Evolutionary conservation across 2,797 vertebrate genomes (phyloP), one percentile per base, ranked within the genome.

Genomic region (Choloepus didactylus): DNA sequence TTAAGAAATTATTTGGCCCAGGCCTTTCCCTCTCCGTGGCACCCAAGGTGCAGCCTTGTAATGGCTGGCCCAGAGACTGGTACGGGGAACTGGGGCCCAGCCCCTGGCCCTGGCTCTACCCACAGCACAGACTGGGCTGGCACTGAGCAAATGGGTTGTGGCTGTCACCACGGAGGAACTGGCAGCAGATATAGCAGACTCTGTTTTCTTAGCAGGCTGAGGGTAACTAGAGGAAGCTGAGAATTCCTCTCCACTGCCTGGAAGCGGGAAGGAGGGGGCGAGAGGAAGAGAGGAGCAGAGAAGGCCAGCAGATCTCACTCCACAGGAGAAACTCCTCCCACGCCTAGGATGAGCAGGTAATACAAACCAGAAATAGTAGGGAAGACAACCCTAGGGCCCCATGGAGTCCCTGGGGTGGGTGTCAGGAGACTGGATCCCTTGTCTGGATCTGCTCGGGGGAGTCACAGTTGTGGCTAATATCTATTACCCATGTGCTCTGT

Each of bases 131-230:
- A 56, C 86, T 85, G 69, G 72, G 49, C 93, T 94, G 95, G 59
- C 62, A 2, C 85, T 87, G 76, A 96, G 91, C 95, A 96, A 92
- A 94, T 18, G 72, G 93, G 64, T 93, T 95, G 93, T 46, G 94
- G 49, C 97, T 98, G 96, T 94, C 89, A 64, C 93, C 86, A 82
- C 64, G 69, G 85, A 96, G 49, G 67, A 97, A 86, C 80, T 97
- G 95, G 96, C 96, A 97, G 95, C 95, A 95, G 83, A 87, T 80
- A 77, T 38, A 92, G 95, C 97, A 97, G 97, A 95, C 92, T 94
- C 66, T 97, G 96, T 97, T 98, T 97, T 96, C 97, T 96, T 97
- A 93, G 84, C 96, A 98, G 77, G 77, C 97, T 93, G 91, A 95
- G 89, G 89, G 67, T 93, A 96, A 94, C 95, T 90, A 84, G 77